A percentile compares a stretch with the other conserved stretches of the same genome.
phyloP scores from a whole-genome alignment of 2,113 vertebrate species.

The Eublepharis macularius region DNA sequence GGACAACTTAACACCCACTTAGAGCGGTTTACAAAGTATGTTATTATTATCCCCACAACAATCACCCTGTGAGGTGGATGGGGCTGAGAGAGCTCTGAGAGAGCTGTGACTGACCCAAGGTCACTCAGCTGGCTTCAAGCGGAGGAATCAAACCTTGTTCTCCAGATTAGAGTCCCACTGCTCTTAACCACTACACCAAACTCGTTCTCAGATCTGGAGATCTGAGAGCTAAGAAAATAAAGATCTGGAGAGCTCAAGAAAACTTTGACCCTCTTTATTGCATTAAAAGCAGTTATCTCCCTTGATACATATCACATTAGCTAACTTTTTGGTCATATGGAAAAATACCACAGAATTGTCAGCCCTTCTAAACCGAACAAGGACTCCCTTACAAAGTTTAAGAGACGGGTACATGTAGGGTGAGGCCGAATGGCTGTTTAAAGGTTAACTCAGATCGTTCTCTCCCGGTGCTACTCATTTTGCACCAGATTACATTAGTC shows the following conservation, averaged over 20 bases:
- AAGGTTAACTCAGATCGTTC: constrained; percentile 50
- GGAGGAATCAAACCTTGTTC: no score
- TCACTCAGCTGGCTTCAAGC: no score
- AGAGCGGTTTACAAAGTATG: no score
- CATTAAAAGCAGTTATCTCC: not conserved
- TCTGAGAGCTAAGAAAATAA: no score
- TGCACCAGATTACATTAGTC: accelerated
- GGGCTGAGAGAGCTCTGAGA: no score
- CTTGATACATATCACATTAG: not conserved
- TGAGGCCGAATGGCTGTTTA: constrained; percentile 33
- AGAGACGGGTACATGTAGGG: not conserved
- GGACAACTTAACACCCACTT: no score
- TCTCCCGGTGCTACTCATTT: not conserved
- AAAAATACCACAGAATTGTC: constrained; percentile 9
- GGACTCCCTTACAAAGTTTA: not conserved
- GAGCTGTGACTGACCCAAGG: no score
- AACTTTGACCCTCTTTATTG: not conserved
- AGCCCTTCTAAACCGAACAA: not conserved
- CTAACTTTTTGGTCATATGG: not conserved
- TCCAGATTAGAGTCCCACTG: no score
- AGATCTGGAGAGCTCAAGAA: not conserved
- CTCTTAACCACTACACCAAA: no score
- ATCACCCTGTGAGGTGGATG: no score
- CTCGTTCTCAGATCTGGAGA: no score
- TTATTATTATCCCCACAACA: no score